These are phyloP conservation scores for Mus spretus DNA, from an alignment of 2,797 vertebrate genomes.

Conservation along the genomic window DNA sequence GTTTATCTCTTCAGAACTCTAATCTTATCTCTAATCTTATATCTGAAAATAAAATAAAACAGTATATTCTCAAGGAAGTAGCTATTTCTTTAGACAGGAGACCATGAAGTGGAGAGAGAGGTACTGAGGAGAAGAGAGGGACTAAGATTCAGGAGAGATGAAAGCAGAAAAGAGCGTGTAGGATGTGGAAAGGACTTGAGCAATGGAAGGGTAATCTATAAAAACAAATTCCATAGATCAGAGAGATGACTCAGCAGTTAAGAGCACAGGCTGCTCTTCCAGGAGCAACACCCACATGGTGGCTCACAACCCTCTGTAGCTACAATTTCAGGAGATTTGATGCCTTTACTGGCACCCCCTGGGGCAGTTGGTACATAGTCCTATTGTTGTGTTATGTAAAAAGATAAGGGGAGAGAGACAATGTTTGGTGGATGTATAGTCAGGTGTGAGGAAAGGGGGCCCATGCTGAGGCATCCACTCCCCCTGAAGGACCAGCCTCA, in stretches of 20 bases:
- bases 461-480: too few species aligned
- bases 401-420: too few species aligned
- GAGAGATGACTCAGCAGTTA: neutral
- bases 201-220: neutral
- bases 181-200: neutral
- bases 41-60: conserved; percentile 58
- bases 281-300: neutral
- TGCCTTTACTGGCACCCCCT: neutral
- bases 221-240: neutral
- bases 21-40: neutral
- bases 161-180: neutral
- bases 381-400: too few species aligned
- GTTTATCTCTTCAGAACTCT: conserved; percentile 25
- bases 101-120: neutral
- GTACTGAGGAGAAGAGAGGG: too few species aligned
- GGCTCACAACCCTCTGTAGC: neutral
- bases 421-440: too few species aligned
- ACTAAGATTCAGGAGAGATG: neutral
- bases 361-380: neutral
- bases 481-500: too few species aligned
- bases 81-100: neutral
- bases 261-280: neutral
- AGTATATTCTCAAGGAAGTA: neutral
- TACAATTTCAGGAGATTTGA: neutral
- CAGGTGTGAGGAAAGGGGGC: too few species aligned